Evolutionary conservation across 2,797 vertebrate genomes (phyloP).

Genomic region (Coccyzus lansbergi): DNA sequence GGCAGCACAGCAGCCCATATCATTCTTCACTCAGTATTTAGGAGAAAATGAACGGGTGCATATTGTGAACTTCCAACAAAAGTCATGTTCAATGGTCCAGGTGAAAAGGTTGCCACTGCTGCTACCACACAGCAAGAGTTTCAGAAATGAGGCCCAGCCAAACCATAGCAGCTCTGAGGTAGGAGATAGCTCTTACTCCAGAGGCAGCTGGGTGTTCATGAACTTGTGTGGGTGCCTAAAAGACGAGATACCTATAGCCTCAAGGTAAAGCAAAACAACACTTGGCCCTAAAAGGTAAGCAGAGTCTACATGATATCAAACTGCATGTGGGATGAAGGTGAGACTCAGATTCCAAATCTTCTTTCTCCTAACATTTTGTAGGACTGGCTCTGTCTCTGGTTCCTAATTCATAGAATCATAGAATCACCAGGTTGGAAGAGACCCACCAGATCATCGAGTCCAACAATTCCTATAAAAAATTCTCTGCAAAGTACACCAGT

Average conservation of each 20-base stretch:
- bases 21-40: neutral
- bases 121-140: neutral
- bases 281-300: neutral
- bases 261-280: neutral
- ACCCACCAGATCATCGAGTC: too few relatives aligned
- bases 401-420: too few relatives aligned
- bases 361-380: neutral
- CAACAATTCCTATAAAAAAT: too few relatives aligned
- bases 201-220: neutral
- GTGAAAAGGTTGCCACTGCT: neutral
- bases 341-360: neutral
- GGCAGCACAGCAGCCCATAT: neutral
- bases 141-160: neutral
- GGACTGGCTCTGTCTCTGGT: neutral
- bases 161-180: neutral
- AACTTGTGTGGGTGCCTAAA: neutral
- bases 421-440: too few relatives aligned
- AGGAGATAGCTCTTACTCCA: neutral
- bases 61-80: neutral
- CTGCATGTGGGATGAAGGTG: neutral
- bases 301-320: neutral
- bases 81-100: neutral
- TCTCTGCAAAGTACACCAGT: neutral
- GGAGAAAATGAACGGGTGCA: neutral
- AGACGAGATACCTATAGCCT: neutral